Base-by-base conservation (phyloP, 2,888 invertebrate species). In the Trisateles emortualis region DNA sequence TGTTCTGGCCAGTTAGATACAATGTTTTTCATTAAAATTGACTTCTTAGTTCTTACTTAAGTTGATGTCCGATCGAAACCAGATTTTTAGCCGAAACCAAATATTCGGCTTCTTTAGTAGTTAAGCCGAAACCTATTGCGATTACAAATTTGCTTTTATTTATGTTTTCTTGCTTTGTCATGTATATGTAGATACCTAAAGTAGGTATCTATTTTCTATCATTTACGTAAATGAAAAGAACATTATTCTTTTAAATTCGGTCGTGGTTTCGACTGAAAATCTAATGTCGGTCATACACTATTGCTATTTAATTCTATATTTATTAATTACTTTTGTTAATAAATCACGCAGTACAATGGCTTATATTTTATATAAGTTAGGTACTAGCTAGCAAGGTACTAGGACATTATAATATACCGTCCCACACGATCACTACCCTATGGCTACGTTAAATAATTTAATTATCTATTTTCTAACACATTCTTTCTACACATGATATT, bases 401-500 rank as follows among this genome's bases (percentile, higher is more conserved):
- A 36, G 36, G 36, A 36, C 36, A 36, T 16, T 35, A 8, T 8
- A 35, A 13, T 35, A 13, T 1, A 16, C 9, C 10, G 35, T 8
- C 13, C 6, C 35, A 35, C 13, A 3, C n/a, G 32, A 33, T 3
- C 13, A 33, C n/a, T 17, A 36, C 19, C 16, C 16, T 16, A 11
- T 24, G 10, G 2, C 1, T 14, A 24, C 33, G 11, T 46, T 46
- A 22, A 60, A 66, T 61, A 64, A 66, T 43, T 53, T 53, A 53
- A 33, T 17, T 44, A 36, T 14, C 22, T 51, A 40, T 26, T 36
- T 29, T 26, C 46, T 53, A 29, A 3, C 5, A 24, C 29, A 10
- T 10, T 29, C 1, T 10, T n/a, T 29, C n/a, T n/a, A n/a, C n/a
- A 29, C 29, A n/a, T 10, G 1, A 29, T 29, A 29, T 29, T 29